These are phyloP conservation scores for Protobothrops flavoviridis DNA, from an alignment of 2,113 vertebrate species.

Conservation along the genomic window DNA sequence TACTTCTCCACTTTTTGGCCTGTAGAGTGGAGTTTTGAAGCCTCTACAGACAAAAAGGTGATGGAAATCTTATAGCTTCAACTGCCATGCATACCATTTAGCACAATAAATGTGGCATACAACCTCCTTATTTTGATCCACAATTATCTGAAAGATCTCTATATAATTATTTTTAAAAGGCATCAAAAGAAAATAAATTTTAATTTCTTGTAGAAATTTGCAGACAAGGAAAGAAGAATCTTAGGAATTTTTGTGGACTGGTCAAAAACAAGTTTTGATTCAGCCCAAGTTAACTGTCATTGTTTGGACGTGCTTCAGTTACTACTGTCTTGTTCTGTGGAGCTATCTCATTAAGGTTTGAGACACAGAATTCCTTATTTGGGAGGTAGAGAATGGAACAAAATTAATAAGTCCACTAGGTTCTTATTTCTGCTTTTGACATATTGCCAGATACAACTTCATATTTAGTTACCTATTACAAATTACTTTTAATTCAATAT, in stretches of 20 bases:
- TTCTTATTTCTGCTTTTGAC: neutral
- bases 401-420: neutral
- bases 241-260: neutral
- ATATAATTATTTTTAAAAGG: neutral
- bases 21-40: neutral
- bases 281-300: neutral
- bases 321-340: neutral
- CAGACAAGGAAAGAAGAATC: neutral
- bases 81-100: neutral
- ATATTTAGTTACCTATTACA: neutral
- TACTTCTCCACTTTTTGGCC: neutral
- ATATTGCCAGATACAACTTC: neutral
- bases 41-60: neutral
- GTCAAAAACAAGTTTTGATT: neutral
- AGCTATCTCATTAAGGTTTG: neutral
- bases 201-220: neutral
- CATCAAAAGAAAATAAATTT: too few species aligned
- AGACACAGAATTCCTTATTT: neutral
- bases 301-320: neutral
- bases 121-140: neutral
- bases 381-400: neutral
- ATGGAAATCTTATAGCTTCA: neutral
- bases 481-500: neutral
- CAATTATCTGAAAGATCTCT: neutral
- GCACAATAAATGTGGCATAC: neutral